These are phyloP conservation scores for Priocnemis perturbator DNA, from an alignment of 2,888 invertebrate species.

Conservation along the genomic window DNA sequence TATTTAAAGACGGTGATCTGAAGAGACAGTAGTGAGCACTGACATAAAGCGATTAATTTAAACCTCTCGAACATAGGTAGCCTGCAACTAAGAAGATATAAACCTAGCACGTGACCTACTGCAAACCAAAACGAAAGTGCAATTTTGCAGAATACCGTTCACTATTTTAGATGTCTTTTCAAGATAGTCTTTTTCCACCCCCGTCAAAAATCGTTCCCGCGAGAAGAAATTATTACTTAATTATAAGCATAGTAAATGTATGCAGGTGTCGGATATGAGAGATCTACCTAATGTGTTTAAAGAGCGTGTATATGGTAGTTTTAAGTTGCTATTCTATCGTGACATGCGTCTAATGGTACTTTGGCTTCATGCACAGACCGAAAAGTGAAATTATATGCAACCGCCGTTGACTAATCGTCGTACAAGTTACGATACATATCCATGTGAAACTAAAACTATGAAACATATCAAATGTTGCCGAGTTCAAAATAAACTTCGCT, in stretches of 20 bases:
- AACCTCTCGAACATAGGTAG: neutral
- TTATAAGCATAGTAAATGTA: conserved; percentile 38
- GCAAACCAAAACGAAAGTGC: no score
- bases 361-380: conserved; percentile 35
- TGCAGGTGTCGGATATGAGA: conserved; percentile 56
- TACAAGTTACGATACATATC: no score
- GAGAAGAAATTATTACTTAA: conserved; percentile 26
- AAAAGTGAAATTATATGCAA: neutral
- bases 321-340: conserved; percentile 37
- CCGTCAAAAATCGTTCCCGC: conserved; percentile 25
- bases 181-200: no score
- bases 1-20: no score
- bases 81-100: no score
- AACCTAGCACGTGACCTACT: no score
- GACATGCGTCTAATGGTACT: conserved; percentile 41
- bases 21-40: no score
- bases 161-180: no score
- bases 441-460: no score
- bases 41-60: neutral
- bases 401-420: neutral
- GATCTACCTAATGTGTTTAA: conserved; percentile 67
- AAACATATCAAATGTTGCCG: no score
- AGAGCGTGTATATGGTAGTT: conserved; percentile 48
- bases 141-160: no score
- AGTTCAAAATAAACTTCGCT: no score